Conservation (phyloP, 2,113 vertebrate species). For the Aphyosemion australe region DNA sequence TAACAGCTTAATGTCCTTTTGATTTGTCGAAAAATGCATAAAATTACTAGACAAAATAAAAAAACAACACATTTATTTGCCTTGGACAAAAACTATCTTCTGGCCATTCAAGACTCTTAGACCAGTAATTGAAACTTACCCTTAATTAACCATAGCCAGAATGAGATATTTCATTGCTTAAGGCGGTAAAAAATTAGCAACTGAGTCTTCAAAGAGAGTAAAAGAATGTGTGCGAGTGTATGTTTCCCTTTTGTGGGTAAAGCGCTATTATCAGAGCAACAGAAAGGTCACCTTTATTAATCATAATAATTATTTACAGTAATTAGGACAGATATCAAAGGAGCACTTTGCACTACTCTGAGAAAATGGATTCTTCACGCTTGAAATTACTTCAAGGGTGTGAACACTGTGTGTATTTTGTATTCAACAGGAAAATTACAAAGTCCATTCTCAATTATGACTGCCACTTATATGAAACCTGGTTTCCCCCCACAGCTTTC, state of each 20-base stretch:
- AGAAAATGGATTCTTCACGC: constrained; percentile 70
- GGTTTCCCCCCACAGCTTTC: background rate
- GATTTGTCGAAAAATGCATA: constrained; percentile 11
- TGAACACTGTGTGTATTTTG: constrained; percentile 23
- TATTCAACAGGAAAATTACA: constrained; percentile 31
- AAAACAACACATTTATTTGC: constrained; percentile 17
- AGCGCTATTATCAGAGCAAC: constrained; percentile 53
- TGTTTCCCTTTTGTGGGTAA: constrained; percentile 30
- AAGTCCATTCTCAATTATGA: constrained; percentile 20
- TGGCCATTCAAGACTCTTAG: constrained; percentile 30
- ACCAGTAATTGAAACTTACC: constrained; percentile 51
- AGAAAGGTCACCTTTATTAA: constrained; percentile 77
- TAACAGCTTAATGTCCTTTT: background rate
- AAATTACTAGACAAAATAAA: constrained; percentile 16
- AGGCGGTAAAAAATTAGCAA: constrained; percentile 12
- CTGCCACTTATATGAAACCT: constrained; percentile 6
- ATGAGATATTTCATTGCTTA: constrained; percentile 30
- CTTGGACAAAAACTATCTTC: constrained; percentile 25
- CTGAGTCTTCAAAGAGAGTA: constrained; percentile 24
- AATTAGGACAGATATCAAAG: constrained; percentile 71
- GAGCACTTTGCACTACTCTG: constrained; percentile 48
- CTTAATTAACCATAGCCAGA: constrained; percentile 50
- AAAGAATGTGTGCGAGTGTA: constrained; percentile 38
- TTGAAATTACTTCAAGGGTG: constrained; percentile 60
- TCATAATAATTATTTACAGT: constrained; percentile 75